Conservation (phyloP, 2,888 invertebrate species). For the Polyommatus icarus region DNA sequence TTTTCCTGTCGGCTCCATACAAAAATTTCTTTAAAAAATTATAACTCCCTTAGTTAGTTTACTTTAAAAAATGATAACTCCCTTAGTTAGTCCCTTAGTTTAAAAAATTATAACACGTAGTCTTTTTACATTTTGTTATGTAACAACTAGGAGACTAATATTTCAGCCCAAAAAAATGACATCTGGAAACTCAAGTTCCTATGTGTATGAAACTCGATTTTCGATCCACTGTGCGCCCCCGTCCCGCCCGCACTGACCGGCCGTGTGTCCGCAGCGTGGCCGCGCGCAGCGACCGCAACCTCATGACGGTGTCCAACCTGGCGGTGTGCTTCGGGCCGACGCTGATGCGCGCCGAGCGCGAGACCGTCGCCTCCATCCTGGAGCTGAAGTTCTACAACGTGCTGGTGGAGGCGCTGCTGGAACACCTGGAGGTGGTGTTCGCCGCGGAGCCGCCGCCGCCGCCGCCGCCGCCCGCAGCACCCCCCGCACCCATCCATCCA, state of each 20-base stretch:
- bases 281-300: constrained; percentile 91
- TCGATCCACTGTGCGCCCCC: no score
- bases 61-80: no score
- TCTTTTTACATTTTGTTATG: no score
- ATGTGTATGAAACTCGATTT: no score
- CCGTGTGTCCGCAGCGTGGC: constrained; percentile 75
- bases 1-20: no score
- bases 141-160: no score
- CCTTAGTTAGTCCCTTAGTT: no score
- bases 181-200: no score
- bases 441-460: constrained; percentile 44
- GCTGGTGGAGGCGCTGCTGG: constrained; percentile 97
- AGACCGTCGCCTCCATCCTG: constrained; percentile 98
- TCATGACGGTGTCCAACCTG: constrained; percentile 98
- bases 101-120: no score
- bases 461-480: constrained; percentile 40
- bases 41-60: no score
- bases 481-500: constrained; percentile 35
- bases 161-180: no score
- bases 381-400: constrained; percentile 99
- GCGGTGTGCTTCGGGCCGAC: constrained; percentile 99
- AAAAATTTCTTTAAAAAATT: no score
- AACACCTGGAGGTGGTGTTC: constrained; percentile 79
- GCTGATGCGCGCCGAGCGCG: constrained; percentile 95
- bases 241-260: background rate